Conservation (phyloP, 2,797 vertebrate species). For the Xerus rutilus region DNA sequence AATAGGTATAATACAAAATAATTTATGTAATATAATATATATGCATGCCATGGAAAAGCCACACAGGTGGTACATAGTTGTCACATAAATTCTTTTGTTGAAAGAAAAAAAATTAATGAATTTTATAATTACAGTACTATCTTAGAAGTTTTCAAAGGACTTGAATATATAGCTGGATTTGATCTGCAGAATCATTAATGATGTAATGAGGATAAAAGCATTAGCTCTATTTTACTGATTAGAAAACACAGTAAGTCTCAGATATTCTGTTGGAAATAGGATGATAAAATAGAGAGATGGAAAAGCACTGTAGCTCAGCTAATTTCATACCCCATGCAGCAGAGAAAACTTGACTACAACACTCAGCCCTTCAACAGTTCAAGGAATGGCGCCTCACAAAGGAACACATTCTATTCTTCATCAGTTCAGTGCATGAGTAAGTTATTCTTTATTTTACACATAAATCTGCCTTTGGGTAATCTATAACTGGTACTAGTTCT, state of each 20-base stretch:
- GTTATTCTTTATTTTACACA: conserved; percentile 8
- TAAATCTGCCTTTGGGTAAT: neutral
- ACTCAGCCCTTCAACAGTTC: neutral
- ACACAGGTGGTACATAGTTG: neutral
- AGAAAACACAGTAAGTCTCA: neutral
- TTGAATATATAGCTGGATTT: conserved; percentile 53
- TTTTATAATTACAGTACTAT: neutral
- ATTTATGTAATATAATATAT: conserved; percentile 47
- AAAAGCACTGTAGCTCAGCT: neutral
- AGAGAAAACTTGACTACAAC: neutral
- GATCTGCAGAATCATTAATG: conserved; percentile 18
- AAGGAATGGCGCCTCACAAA: neutral
- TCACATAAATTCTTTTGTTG: conserved; percentile 22
- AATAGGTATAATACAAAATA: neutral
- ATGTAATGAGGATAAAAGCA: neutral
- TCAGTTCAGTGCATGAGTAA: neutral
- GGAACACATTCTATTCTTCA: neutral
- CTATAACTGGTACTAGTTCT: neutral
- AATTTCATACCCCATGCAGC: neutral
- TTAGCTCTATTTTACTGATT: neutral
- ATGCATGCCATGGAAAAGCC: neutral
- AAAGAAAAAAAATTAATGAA: conserved; percentile 41
- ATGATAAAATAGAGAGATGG: neutral
- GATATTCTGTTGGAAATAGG: neutral
- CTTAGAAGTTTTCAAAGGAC: neutral